Conservation (phyloP, 1,140 invertebrate species). For the Palaemon carinicauda region DNA sequence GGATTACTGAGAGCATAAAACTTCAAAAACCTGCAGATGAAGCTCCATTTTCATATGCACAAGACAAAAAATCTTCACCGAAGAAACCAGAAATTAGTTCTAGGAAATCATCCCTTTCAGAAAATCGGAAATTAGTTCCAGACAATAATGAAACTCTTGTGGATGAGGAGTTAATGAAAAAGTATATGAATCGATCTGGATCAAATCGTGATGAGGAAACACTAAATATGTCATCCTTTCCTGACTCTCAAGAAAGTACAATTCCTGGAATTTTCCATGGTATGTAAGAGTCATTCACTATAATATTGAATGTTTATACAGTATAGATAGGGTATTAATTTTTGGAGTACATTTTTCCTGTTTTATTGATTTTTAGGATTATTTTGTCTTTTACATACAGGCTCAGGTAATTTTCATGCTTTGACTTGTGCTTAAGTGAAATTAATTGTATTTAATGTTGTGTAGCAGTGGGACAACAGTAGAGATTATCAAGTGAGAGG, state of each 20-base stretch:
- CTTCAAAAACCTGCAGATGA: conserved; percentile 33
- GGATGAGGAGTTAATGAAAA: conserved; percentile 36
- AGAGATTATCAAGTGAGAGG: too few species aligned
- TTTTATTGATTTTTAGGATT: neutral
- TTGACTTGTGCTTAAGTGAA: too few species aligned
- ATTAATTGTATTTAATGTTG: too few species aligned
- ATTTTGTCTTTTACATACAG: too few species aligned
- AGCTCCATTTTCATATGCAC: conserved; percentile 5
- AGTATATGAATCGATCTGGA: conserved; percentile 9
- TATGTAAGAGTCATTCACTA: neutral
- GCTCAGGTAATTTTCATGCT: too few species aligned
- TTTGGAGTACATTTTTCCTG: neutral
- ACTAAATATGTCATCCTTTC: conserved; percentile 21
- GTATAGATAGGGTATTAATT: too few species aligned
- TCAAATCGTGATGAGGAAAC: neutral
- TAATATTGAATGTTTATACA: neutral
- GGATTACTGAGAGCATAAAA: conserved; percentile 49
- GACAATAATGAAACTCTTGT: conserved; percentile 22
- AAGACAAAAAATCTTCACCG: neutral
- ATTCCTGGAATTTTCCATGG: conserved; percentile 12
- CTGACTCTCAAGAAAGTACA: neutral
- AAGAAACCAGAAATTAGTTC: neutral
- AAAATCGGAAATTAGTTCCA: neutral
- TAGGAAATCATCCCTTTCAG: neutral
- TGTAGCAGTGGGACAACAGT: too few species aligned